Evolutionary conservation across 1,140 invertebrate genomes (phyloP), one percentile per base, ranked within the genome.

Genomic region (Ceratina australensis): DNA sequence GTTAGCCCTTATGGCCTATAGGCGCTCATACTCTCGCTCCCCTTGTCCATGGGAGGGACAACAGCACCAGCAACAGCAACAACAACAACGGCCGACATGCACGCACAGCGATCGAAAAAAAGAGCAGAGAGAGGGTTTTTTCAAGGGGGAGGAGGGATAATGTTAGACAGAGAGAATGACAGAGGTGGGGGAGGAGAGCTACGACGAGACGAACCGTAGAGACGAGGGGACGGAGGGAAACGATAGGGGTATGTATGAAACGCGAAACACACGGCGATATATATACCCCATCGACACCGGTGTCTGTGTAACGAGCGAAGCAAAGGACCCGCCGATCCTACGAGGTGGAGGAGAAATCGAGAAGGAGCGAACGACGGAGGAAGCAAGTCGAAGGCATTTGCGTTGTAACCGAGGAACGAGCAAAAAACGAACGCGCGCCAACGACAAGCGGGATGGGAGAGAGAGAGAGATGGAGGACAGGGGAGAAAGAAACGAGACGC

Each of bases 1-100:
- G 91, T 92, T 92, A 92, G 90, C 89, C 88, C 90, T 91, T 91
- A 89, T 91, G 90, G 90, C 87, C 89, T 87, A 91, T 91, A 89
- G 33, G 87, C 81, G 83, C 81, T 90, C 85, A 86, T 90, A 88
- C 74, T 56, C 87, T 88, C 86, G 83, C 86, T 87, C 79, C 33
- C 82, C 80, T 71, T 71, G 81, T 80, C 83, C 69, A 64, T 67
- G 71, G 67, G 72, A 84, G 76, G 76, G 64, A 80, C 78, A 68
- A 82, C 83, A 57, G 68, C 83, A 65, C 50, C 80, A 64, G 59
- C 82, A 82, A 83, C 74, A 24, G 15, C 79, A 64, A 72, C 83
- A 72, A 77, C 83, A 64, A 79, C 83, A 85, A 84, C 83, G 54
- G 54, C 33, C 64, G 47, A 83, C 73, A 85, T 81, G 82, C 78